These are phyloP conservation scores for Oscheius sp. DNA, from an alignment of 2,888 invertebrate genomes.

Conservation along the genomic window DNA sequence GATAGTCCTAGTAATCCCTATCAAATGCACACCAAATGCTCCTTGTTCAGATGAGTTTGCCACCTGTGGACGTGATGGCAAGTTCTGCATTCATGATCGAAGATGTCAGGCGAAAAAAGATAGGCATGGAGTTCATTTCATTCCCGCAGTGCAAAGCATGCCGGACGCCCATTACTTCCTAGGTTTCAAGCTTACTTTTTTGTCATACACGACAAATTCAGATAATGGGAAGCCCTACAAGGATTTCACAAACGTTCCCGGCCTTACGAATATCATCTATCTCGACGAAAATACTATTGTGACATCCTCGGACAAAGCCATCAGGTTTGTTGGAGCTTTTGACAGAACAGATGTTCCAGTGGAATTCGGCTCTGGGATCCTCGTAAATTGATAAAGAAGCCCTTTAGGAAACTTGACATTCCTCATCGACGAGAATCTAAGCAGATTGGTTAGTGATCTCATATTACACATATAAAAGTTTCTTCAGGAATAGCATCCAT, in stretches of 20 bases:
- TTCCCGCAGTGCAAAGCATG: background rate
- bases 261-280: slow-evolving; percentile 25
- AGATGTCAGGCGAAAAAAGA: slow-evolving; percentile 20
- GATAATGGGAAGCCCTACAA: slow-evolving; percentile 6
- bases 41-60: slow-evolving; percentile 23
- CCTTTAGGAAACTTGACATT: background rate
- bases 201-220: background rate
- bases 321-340: slow-evolving; percentile 4
- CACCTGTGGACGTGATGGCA: slow-evolving; percentile 31
- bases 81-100: slow-evolving; percentile 18
- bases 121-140: slow-evolving; percentile 1
- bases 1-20: slow-evolving; percentile 6
- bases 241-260: slow-evolving; percentile 5
- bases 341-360: background rate
- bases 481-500: slow-evolving; percentile 24
- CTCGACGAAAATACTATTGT: slow-evolving; percentile 18
- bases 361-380: slow-evolving; percentile 32
- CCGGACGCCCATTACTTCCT: slow-evolving; percentile 14
- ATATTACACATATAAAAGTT: background rate
- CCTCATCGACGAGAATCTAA: slow-evolving; percentile 11
- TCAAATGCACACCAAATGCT: background rate
- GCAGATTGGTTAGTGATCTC: background rate
- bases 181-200: slow-evolving; percentile 5
- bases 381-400: background rate
- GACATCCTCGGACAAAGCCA: slow-evolving; percentile 17